Base-by-base conservation (phyloP, 2,888 invertebrate species). In the Trilocha varians region DNA sequence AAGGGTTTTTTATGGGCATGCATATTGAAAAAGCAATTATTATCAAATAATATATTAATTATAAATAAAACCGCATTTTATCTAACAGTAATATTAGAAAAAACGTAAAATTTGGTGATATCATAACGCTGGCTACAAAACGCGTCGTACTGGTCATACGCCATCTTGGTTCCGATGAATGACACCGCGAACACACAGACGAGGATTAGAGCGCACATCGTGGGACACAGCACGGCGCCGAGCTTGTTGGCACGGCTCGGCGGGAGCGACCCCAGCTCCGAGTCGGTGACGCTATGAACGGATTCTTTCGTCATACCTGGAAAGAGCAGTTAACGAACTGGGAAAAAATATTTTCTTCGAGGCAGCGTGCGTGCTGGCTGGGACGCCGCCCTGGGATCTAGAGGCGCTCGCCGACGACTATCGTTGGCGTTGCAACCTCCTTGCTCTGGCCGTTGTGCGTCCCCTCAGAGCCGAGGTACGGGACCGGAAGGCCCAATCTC, bases 151-250 rank as follows among this genome's bases (percentile, higher is more conserved):
- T 71, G 70, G 5, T 79, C 79, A 47, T 76, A 77, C 0, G 69
- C 68, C 25, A 83, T 45, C 42, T 72, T 78, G 1, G 62, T 59
- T 1, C 70, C 77, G 1, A 83, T 48, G 49, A 76, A 83, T 3
- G 68, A 69, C 0, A 70, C 47, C 0, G 67, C 66, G 49, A 82
- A 74, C 11, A 69, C 48, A 36, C 60, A 59, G 8, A 80, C 69
- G 1, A 83, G 57, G 0, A 79, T 50, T 0, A 84, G 46, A 0
- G 84, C 83, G 40, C 83, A 84, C 1, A 73, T 48, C 0, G 70
- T 65, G 0, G 83, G 83, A 38, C 82, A 80, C 13, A 84, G 55
- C 9, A 82, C 66, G 0, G 83, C 82, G 3, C 68, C 62, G 1
- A 80, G 52, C 44, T 70, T 76, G 53, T 56, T 67, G 2, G 55